A percentile compares a stretch with the other conserved stretches of the same genome.
Conservation (phyloP, 2,888 invertebrate genomes). For the Pristionchus japonicus region DNA sequence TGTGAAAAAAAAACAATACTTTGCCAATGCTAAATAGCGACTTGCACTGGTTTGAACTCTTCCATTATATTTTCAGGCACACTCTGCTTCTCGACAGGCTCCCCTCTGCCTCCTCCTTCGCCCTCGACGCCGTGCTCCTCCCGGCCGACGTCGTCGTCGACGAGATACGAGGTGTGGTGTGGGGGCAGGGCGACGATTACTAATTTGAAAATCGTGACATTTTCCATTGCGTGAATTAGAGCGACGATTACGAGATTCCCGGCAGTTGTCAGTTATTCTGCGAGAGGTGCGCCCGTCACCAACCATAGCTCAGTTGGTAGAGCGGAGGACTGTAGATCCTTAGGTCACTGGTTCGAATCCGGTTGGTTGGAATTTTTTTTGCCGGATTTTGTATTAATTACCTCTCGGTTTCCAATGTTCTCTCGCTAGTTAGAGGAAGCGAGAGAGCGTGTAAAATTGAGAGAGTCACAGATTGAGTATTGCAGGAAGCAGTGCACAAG, state of each 20-base stretch:
- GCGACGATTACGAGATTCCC: neutral
- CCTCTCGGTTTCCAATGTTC: too few species aligned
- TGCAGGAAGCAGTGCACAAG: conserved; percentile 65
- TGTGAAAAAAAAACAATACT: too few species aligned
- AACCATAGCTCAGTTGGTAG: conserved; percentile 53
- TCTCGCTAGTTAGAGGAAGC: too few species aligned
- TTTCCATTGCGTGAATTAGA: neutral
- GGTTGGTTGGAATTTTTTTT: conserved; percentile 45
- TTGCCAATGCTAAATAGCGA: too few species aligned
- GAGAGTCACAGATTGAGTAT: too few species aligned
- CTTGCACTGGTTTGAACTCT: too few species aligned
- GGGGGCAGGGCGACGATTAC: neutral
- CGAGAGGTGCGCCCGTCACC: neutral
- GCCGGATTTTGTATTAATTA: neutral
- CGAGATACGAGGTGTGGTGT: neutral
- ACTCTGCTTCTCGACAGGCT: neutral
- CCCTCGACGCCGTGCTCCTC: conserved; percentile 33
- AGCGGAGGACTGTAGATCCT: conserved; percentile 53
- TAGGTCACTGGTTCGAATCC: conserved; percentile 49
- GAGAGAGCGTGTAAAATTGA: too few species aligned
- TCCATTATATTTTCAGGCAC: neutral
- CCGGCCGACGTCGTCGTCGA: conserved; percentile 7
- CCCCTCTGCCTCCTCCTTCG: neutral
- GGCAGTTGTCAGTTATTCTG: neutral
- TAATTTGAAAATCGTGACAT: neutral